Percentiles rank a stretch among this genome's conserved stretches.
Conservation (phyloP, 2,888 invertebrate genomes). For the Nineta flava region DNA sequence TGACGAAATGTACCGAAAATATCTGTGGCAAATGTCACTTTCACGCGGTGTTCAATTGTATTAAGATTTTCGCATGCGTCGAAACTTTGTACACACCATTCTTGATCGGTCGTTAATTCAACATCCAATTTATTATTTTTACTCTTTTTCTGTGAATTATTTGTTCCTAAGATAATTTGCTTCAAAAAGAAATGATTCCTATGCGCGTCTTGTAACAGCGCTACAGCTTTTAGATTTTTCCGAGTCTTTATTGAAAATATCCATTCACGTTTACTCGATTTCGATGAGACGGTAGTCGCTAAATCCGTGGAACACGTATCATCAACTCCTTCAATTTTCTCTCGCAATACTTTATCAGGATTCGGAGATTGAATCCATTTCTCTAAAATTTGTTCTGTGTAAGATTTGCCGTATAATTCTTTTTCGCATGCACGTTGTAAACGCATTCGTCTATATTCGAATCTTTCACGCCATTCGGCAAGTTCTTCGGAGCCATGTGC, state of each 20-base stretch:
- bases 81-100: slow-evolving; percentile 29
- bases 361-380: slow-evolving; percentile 43
- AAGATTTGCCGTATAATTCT: slow-evolving; percentile 42
- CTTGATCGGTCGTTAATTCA: slow-evolving; percentile 34
- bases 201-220: slow-evolving; percentile 52
- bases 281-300: slow-evolving; percentile 42
- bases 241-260: slow-evolving; percentile 37
- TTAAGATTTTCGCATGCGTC: slow-evolving; percentile 17
- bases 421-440: slow-evolving; percentile 47
- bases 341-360: slow-evolving; percentile 44
- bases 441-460: slow-evolving; percentile 47
- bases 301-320: slow-evolving; percentile 40
- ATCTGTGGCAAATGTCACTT: slow-evolving; percentile 45
- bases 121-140: slow-evolving; percentile 18
- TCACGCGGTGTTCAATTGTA: slow-evolving; percentile 29
- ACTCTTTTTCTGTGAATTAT: slow-evolving; percentile 10
- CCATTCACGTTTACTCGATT: slow-evolving; percentile 44
- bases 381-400: slow-evolving; percentile 47
- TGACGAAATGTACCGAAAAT: slow-evolving; percentile 68
- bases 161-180: slow-evolving; percentile 25
- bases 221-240: slow-evolving; percentile 40
- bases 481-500: slow-evolving; percentile 58
- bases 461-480: slow-evolving; percentile 56
- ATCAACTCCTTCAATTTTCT: slow-evolving; percentile 40
- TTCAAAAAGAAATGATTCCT: slow-evolving; percentile 48